These are phyloP conservation scores for Agrotis clavis DNA, from an alignment of 2,888 invertebrate genomes.

Conservation along the genomic window DNA sequence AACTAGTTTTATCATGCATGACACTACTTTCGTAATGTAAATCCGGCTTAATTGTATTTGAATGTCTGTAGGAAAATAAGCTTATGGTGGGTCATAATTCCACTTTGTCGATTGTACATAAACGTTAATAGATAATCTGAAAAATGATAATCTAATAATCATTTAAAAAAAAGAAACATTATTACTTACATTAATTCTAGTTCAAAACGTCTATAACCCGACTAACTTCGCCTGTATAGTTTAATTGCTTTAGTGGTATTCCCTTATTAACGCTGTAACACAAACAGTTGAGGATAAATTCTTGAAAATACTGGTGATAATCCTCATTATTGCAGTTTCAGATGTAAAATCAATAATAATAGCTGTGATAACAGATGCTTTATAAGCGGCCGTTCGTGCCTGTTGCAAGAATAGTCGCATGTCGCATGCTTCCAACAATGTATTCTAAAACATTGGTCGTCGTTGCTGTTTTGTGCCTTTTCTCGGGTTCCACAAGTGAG, in stretches of 20 bases:
- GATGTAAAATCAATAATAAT: background rate
- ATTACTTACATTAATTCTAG: background rate
- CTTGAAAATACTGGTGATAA: background rate
- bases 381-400: background rate
- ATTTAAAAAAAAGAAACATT: background rate
- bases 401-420: background rate
- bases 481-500: constrained; percentile 34
- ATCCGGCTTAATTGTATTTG: no score
- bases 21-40: no score
- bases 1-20: no score
- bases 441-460: constrained; percentile 32
- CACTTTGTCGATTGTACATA: no score
- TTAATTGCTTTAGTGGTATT: background rate
- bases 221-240: background rate
- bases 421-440: constrained; percentile 15
- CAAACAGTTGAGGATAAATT: constrained; percentile 1
- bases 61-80: no score
- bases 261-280: background rate
- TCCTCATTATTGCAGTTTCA: background rate
- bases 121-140: no score
- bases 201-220: no score
- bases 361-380: background rate
- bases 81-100: no score
- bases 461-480: constrained; percentile 26
- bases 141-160: no score